A percentile compares a stretch with the other conserved stretches of the same genome.
These are phyloP conservation scores for Sternarchorhynchus goeldii DNA, from an alignment of 2,797 vertebrate species.

Conservation along the genomic window DNA sequence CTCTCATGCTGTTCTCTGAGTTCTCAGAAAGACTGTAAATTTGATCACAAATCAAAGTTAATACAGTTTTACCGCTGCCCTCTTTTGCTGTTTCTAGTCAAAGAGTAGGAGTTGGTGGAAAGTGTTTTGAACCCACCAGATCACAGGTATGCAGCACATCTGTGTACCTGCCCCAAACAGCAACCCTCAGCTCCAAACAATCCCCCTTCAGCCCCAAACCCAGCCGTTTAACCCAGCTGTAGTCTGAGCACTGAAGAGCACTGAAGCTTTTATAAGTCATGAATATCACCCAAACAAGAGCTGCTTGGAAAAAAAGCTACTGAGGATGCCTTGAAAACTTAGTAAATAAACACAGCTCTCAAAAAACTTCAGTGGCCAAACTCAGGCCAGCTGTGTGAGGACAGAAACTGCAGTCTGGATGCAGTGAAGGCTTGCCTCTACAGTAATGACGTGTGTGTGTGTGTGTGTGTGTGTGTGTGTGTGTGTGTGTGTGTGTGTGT, in stretches of 20 bases:
- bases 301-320: neutral
- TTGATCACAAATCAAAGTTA: conserved; percentile 37
- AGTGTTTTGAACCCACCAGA: conserved; percentile 16
- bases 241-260: conserved; percentile 56
- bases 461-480: too few species aligned
- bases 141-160: conserved; percentile 34
- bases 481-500: too few species aligned
- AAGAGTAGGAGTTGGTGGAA: conserved; percentile 2
- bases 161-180: conserved; percentile 46
- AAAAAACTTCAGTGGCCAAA: conserved; percentile 31
- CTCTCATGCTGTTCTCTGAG: conserved; percentile 24
- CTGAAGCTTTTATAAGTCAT: conserved; percentile 26
- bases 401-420: conserved; percentile 15
- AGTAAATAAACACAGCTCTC: conserved; percentile 41
- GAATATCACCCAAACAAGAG: neutral
- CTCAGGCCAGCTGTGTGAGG: conserved; percentile 29
- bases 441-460: neutral
- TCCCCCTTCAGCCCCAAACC: conserved; percentile 43
- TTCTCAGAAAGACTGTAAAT: conserved; percentile 24
- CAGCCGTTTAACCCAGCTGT: conserved; percentile 60
- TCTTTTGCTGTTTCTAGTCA: conserved; percentile 4
- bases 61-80: neutral
- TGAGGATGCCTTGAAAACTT: conserved; percentile 10
- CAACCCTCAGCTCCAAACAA: conserved; percentile 9
- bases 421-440: neutral